Conservation (phyloP, 2,888 invertebrate species). For the Disparrhopalites patrizii region DNA sequence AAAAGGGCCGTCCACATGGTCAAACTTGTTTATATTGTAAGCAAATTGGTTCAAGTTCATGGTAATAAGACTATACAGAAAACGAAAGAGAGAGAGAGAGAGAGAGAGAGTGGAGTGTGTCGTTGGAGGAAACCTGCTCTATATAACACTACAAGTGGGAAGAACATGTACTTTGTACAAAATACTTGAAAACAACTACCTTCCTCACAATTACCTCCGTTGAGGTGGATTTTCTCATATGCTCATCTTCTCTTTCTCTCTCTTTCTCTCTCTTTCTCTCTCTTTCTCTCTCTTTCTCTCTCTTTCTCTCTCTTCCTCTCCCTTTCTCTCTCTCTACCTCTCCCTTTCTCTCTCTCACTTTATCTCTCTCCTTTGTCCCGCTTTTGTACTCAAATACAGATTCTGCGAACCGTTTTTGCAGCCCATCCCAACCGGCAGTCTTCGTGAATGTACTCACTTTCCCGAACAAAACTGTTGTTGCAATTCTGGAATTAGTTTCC, state of each 20-base stretch:
- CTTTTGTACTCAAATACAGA: too few relatives aligned
- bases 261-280: background rate
- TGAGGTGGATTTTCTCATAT: constrained; percentile 13
- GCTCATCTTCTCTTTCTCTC: background rate
- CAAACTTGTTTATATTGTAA: constrained; percentile 23
- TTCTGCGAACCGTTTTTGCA: too few relatives aligned
- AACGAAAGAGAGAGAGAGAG: background rate
- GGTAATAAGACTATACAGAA: background rate
- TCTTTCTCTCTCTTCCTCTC: background rate
- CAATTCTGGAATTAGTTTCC: too few relatives aligned
- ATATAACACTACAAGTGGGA: too few relatives aligned
- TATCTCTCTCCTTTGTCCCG: too few relatives aligned
- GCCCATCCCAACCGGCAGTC: too few relatives aligned
- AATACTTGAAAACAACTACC: constrained; percentile 9
- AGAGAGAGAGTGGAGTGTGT: background rate
- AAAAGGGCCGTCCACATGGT: constrained; percentile 17
- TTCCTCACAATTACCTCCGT: constrained; percentile 19
- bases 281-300: background rate
- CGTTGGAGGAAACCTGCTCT: too few relatives aligned
- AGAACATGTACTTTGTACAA: background rate
- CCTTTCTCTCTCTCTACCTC: too few relatives aligned
- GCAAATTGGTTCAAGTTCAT: constrained; percentile 31
- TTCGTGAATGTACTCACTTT: too few relatives aligned
- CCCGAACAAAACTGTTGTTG: too few relatives aligned
- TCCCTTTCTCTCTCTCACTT: too few relatives aligned